phyloP scores from a whole-genome alignment of 2,113 vertebrate species.

The Ranitomeya variabilis region DNA sequence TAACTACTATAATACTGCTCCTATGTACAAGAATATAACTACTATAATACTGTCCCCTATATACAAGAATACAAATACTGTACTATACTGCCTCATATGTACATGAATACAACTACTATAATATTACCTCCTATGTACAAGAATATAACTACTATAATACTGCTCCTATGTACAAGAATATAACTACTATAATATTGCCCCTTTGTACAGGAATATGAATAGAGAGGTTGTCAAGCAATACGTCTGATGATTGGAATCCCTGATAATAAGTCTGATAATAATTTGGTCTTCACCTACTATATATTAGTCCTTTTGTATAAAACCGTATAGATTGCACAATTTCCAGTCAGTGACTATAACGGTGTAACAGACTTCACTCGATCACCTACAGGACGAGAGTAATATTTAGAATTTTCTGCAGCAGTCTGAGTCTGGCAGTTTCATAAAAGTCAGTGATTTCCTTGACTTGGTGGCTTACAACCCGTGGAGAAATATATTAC shows the following conservation, averaged over 20 bases:
- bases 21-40: too few species aligned
- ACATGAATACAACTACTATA: background rate
- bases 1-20: too few species aligned
- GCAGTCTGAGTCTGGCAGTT: background rate
- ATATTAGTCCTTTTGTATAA: background rate
- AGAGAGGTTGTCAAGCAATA: too few species aligned
- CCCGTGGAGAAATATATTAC: constrained; percentile 15
- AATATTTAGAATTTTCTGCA: constrained; percentile 7
- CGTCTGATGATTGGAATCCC: too few species aligned
- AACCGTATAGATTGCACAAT: background rate
- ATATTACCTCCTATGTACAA: background rate
- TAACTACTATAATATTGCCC: background rate
- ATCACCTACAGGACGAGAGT: background rate
- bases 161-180: background rate
- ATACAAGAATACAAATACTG: background rate
- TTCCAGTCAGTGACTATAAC: background rate
- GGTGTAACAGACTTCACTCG: background rate
- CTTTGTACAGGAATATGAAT: background rate
- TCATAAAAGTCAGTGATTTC: background rate
- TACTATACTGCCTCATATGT: background rate
- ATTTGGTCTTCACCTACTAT: background rate
- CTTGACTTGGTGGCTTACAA: background rate
- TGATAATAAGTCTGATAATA: too few species aligned
- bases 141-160: background rate
- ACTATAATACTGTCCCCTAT: background rate